Conservation (phyloP, 2,888 invertebrate species). For the Eristalinus aeneus region DNA sequence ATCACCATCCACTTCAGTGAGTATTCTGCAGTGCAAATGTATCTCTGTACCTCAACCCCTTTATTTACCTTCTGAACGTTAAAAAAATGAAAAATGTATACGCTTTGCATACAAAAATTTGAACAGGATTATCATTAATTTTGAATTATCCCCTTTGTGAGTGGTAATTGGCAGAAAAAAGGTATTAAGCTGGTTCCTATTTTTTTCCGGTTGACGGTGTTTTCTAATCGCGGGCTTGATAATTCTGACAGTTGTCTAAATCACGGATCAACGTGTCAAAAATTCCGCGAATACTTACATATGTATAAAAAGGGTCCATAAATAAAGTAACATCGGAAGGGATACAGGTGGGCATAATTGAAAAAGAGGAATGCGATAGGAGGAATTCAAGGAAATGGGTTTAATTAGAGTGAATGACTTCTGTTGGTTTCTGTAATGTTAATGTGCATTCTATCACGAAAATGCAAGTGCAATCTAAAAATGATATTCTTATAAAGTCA, state of each 20-base stretch:
- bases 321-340: constrained; percentile 18
- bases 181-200: constrained; percentile 20
- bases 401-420: neutral
- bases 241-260: constrained; percentile 55
- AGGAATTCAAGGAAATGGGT: neutral
- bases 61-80: neutral
- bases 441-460: too few species aligned
- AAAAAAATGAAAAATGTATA: constrained; percentile 33
- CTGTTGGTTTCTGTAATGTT: neutral
- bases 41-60: constrained; percentile 24
- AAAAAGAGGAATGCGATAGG: neutral
- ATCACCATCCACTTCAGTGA: constrained; percentile 35
- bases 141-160: constrained; percentile 55
- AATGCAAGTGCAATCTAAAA: too few species aligned
- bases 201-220: constrained; percentile 17
- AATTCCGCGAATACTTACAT: neutral
- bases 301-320: neutral
- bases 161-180: constrained; percentile 41
- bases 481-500: too few species aligned
- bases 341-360: neutral
- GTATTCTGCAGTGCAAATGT: constrained; percentile 12
- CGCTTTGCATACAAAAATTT: constrained; percentile 38
- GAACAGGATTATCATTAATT: constrained; percentile 57
- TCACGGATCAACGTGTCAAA: constrained; percentile 9
- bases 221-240: constrained; percentile 24